Conservation (phyloP, 2,113 vertebrate species). For the Tragelaphus strepsiceros region DNA sequence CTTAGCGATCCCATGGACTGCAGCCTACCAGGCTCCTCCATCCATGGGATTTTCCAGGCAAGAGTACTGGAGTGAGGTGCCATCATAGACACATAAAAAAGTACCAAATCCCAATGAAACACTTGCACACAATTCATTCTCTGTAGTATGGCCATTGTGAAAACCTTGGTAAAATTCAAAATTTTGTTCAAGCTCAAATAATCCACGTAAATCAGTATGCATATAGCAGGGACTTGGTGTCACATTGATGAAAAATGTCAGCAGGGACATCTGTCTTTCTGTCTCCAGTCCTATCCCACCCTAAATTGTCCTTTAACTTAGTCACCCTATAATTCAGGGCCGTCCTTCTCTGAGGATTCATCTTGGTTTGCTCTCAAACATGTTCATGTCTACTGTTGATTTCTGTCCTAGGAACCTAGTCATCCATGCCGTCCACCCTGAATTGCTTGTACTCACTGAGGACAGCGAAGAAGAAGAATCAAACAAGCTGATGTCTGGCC, state of each 20-base stretch:
- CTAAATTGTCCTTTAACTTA: neutral
- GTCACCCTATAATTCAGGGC: neutral
- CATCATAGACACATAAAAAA: neutral
- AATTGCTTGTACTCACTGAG: neutral
- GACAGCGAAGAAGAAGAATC: neutral
- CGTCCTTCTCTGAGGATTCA: neutral
- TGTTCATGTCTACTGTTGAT: neutral
- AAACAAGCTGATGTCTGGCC: neutral
- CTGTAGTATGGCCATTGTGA: neutral
- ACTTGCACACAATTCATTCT: neutral
- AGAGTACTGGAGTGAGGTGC: too few species aligned
- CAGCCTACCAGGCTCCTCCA: too few species aligned
- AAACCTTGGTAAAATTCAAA: neutral
- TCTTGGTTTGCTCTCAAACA: neutral
- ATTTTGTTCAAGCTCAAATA: neutral
- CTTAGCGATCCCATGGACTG: too few species aligned
- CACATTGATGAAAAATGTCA: fast-evolving
- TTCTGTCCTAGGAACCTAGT: neutral
- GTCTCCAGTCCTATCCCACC: too few species aligned
- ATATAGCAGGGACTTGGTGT: too few species aligned
- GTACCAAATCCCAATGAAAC: neutral
- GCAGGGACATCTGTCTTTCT: too few species aligned
- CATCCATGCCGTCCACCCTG: fast-evolving
- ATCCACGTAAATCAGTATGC: fast-evolving
- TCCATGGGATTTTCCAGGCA: too few species aligned